These are phyloP conservation scores for Morbakka virulenta DNA, from an alignment of 30 jellyfish, hydroid and myxozoan species.

Conservation along the genomic window DNA sequence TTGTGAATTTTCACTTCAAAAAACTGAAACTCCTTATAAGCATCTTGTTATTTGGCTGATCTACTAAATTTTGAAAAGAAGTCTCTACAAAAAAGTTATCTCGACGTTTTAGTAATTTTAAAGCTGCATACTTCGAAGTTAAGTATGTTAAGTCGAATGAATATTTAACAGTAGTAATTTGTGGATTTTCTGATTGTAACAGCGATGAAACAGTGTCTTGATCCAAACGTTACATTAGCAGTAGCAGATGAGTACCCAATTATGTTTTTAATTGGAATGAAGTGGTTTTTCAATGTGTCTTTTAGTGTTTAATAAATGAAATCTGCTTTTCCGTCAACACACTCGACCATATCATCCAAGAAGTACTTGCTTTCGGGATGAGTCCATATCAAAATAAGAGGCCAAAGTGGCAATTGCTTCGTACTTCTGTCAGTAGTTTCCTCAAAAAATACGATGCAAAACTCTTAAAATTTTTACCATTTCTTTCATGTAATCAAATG, in stretches of 20 bases:
- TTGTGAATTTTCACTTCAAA: slow-evolving; percentile 35
- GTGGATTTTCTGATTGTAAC: slow-evolving; percentile 4
- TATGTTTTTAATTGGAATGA: slow-evolving; percentile 37
- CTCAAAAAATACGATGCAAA: no score
- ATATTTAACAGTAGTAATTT: slow-evolving; percentile 23
- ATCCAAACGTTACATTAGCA: slow-evolving; percentile 59
- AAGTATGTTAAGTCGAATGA: slow-evolving; percentile 30
- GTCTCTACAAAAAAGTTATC: slow-evolving; percentile 47
- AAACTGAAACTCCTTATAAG: slow-evolving; percentile 28
- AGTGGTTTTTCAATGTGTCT: background rate
- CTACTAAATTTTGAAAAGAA: slow-evolving; percentile 28
- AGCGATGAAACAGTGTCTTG: slow-evolving; percentile 17
- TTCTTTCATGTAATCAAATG: no score
- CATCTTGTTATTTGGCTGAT: slow-evolving; percentile 35
- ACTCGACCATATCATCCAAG: slow-evolving; percentile 43
- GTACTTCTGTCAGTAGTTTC: no score
- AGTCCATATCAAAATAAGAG: background rate
- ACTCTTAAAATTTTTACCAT: no score
- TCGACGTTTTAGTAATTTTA: slow-evolving; percentile 28
- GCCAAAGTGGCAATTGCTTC: slow-evolving; percentile 28
- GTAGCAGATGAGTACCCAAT: slow-evolving; percentile 53
- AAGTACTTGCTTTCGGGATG: slow-evolving; percentile 1
- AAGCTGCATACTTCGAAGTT: slow-evolving; percentile 36
- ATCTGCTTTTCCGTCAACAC: slow-evolving; percentile 38
- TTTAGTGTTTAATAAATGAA: slow-evolving; percentile 18